Evolutionary conservation across 2,113 vertebrate species (phyloP).

Genomic region (Halichoeres trimaculatus): DNA sequence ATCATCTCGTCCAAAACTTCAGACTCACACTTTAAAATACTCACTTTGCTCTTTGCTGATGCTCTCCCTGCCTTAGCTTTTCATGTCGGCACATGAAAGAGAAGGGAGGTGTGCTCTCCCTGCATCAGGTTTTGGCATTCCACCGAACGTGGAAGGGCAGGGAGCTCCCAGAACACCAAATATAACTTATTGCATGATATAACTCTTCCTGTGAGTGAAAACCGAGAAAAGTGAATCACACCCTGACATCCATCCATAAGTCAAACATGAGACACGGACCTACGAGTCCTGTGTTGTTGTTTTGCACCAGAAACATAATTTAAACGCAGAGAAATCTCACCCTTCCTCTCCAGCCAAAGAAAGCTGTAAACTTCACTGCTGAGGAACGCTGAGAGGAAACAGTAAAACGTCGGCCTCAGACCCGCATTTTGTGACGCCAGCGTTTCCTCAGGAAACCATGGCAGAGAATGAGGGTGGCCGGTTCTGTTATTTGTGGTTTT

Average conservation of each 20-base stretch:
- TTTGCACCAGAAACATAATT: background rate
- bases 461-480: slow-evolving; percentile 30
- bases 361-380: background rate
- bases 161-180: too few relatives aligned
- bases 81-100: too few relatives aligned
- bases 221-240: too few relatives aligned
- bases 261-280: background rate
- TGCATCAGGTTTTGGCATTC: too few relatives aligned
- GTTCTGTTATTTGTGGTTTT: slow-evolving; percentile 39
- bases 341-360: background rate
- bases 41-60: too few relatives aligned
- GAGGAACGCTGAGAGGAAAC: background rate
- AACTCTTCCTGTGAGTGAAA: too few relatives aligned
- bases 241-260: background rate
- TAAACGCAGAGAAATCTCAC: background rate
- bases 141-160: too few relatives aligned
- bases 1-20: too few relatives aligned
- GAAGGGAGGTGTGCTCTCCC: too few relatives aligned
- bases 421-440: slow-evolving; percentile 20
- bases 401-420: slow-evolving; percentile 10
- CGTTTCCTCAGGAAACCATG: slow-evolving; percentile 66
- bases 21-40: too few relatives aligned
- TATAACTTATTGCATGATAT: too few relatives aligned
- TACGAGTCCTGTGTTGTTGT: background rate
- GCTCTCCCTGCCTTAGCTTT: too few relatives aligned